Conservation (phyloP, 2,113 vertebrate species). For the Thymallus thymallus region DNA sequence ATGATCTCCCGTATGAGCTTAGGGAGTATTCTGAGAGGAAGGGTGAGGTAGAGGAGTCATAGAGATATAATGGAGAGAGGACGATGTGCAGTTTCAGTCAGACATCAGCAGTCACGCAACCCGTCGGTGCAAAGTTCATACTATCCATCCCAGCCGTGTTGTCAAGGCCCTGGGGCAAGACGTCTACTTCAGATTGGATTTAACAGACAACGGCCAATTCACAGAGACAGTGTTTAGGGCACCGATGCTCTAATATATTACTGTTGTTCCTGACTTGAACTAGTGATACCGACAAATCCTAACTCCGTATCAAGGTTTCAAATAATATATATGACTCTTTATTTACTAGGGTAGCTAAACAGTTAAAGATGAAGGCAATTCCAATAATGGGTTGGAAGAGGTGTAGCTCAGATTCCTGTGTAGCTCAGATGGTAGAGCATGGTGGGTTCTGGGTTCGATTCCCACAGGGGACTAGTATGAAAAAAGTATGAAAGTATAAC, state of each 20-base stretch:
- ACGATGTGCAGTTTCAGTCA: constrained; percentile 27
- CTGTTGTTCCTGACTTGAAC: not conserved
- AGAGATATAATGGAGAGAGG: constrained; percentile 7
- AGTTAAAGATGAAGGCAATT: too few relatives aligned
- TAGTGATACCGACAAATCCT: not conserved
- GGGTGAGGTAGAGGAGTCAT: constrained; percentile 7
- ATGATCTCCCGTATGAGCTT: not conserved
- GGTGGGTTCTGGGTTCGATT: too few relatives aligned
- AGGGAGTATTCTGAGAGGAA: not conserved
- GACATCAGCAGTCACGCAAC: constrained; percentile 23
- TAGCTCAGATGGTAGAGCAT: too few relatives aligned
- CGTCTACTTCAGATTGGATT: constrained; percentile 28
- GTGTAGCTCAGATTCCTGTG: too few relatives aligned
- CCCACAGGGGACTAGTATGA: too few relatives aligned
- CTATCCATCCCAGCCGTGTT: constrained; percentile 40
- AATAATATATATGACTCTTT: not conserved
- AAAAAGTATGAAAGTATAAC: too few relatives aligned
- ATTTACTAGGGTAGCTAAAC: too few relatives aligned
- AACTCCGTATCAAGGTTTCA: not conserved
- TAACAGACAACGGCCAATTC: constrained; percentile 32
- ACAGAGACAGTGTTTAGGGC: not conserved
- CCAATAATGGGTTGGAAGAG: too few relatives aligned
- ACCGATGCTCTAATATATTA: not conserved
- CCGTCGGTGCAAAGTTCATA: constrained; percentile 23
- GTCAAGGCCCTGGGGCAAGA: constrained; percentile 35